Evolutionary conservation across 23 tunicate genomes (phyloP).

Genomic region (Styela clava): DNA sequence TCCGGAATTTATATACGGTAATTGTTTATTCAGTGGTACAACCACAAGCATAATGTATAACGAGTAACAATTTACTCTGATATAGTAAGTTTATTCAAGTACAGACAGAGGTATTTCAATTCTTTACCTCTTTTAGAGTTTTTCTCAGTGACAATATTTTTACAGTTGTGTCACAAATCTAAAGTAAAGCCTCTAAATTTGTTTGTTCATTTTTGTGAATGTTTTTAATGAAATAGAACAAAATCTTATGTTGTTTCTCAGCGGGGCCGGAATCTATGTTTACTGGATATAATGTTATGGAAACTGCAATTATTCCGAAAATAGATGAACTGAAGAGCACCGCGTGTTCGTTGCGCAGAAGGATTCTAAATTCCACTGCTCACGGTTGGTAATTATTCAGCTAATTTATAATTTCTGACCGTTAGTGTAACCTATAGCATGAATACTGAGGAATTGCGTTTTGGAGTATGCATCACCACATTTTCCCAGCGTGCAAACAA

Average conservation of each 20-base stretch:
- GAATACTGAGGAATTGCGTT: background rate
- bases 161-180: background rate
- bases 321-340: background rate
- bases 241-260: background rate
- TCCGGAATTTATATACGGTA: background rate
- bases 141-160: too few species aligned
- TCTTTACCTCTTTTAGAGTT: too few species aligned
- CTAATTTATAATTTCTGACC: background rate
- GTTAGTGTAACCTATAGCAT: background rate
- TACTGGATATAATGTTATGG: background rate
- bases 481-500: too few species aligned
- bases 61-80: background rate
- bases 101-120: too few species aligned
- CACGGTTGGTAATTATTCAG: background rate
- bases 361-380: background rate
- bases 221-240: background rate
- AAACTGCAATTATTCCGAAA: background rate
- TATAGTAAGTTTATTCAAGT: too few species aligned
- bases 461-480: too few species aligned
- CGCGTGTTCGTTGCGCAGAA: background rate
- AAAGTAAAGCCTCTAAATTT: background rate
- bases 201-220: background rate
- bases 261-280: background rate
- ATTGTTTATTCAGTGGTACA: background rate
- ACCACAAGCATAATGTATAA: background rate